Evolutionary conservation across 2,888 invertebrate species (phyloP).

Genomic region (Amaurobius ferox): DNA sequence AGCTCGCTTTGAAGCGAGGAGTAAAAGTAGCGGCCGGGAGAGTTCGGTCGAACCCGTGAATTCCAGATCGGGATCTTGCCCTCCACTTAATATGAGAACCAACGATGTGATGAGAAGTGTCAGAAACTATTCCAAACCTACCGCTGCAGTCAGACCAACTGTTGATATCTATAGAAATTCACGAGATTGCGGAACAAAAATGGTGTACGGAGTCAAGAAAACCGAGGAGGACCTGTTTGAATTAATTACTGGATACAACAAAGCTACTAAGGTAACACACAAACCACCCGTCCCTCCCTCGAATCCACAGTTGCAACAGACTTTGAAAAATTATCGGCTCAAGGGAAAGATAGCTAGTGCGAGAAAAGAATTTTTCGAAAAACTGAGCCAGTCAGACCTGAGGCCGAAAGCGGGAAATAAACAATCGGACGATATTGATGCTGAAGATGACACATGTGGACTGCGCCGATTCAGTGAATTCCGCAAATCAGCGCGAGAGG

Average conservation of each 20-base stretch:
- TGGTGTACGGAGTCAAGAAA: neutral
- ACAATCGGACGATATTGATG: neutral
- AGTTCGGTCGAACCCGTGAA: neutral
- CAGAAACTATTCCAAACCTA: slow-evolving; percentile 48
- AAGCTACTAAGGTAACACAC: slow-evolving; percentile 51
- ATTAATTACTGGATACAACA: slow-evolving; percentile 59
- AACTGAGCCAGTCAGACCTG: slow-evolving; percentile 33
- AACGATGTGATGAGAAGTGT: slow-evolving; percentile 15
- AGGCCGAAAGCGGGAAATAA: neutral
- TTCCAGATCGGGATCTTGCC: slow-evolving; percentile 53
- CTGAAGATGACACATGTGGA: neutral
- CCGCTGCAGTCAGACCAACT: slow-evolving; percentile 57
- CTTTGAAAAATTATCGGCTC: slow-evolving; percentile 17
- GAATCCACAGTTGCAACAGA: slow-evolving; percentile 1
- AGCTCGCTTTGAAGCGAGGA: slow-evolving; percentile 60
- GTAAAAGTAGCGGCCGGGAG: neutral
- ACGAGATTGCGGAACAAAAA: neutral
- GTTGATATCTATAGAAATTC: slow-evolving; percentile 12
- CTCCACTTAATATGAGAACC: slow-evolving; percentile 36
- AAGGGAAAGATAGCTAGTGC: slow-evolving; percentile 66
- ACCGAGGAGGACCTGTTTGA: slow-evolving; percentile 42
- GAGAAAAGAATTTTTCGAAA: slow-evolving; percentile 64
- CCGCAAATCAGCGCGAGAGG: slow-evolving; percentile 63
- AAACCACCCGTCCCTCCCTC: slow-evolving; percentile 66
- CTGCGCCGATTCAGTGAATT: slow-evolving; percentile 63